These are phyloP conservation scores for Leptopilina clavipes DNA, from an alignment of 1,140 invertebrate species.

Conservation along the genomic window DNA sequence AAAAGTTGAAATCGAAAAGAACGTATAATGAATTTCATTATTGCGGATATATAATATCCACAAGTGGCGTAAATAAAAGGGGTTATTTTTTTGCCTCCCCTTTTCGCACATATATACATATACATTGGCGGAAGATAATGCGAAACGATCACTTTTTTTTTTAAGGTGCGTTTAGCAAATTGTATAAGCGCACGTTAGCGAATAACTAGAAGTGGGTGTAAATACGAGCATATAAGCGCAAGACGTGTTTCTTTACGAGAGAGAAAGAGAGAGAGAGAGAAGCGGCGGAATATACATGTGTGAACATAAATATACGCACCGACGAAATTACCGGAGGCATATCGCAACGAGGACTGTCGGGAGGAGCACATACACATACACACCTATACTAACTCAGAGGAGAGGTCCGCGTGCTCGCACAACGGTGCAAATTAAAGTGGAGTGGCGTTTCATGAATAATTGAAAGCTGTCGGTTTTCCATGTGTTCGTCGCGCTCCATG, in stretches of 20 bases:
- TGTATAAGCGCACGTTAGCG: slow-evolving; percentile 5
- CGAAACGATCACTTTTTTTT: slow-evolving; percentile 9
- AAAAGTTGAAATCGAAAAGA: neutral
- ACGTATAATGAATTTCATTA: neutral
- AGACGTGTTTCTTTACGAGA: neutral
- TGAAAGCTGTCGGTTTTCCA: slow-evolving; percentile 47
- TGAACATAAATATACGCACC: slow-evolving; percentile 29
- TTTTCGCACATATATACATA: too few relatives aligned
- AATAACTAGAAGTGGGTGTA: slow-evolving; percentile 15
- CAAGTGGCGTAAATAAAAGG: too few relatives aligned
- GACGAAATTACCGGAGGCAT: slow-evolving; percentile 28
- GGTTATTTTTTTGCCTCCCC: neutral
- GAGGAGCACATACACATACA: neutral
- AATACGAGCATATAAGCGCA: slow-evolving; percentile 22
- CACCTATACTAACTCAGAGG: too few relatives aligned
- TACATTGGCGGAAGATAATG: neutral
- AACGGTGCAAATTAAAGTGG: slow-evolving; percentile 48
- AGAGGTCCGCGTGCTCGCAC: slow-evolving; percentile 23
- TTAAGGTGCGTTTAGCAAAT: slow-evolving; percentile 19
- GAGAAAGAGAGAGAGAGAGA: neutral
- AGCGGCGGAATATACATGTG: neutral
- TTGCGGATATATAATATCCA: neutral
- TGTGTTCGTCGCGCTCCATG: slow-evolving; percentile 34
- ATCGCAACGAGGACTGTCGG: slow-evolving; percentile 25
- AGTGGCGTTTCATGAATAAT: slow-evolving; percentile 56